Conservation (phyloP, 92 coral and sea anemone species). For the Palythoa grandiflora region DNA sequence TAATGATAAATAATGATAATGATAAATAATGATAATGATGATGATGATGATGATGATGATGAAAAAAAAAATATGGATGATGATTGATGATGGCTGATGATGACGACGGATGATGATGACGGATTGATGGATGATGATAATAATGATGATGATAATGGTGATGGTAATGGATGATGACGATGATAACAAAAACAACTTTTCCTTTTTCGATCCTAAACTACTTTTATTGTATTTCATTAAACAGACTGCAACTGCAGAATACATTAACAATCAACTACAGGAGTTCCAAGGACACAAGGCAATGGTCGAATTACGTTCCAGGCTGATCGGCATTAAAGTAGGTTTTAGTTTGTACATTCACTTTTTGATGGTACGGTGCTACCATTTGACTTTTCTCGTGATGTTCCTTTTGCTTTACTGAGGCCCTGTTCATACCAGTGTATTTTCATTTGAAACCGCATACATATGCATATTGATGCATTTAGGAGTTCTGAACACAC, state of each 20-base stretch:
- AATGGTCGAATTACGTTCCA: conserved; percentile 86
- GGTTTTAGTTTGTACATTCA: neutral
- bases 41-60: too few species aligned
- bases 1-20: too few species aligned
- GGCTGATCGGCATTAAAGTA: conserved; percentile 92
- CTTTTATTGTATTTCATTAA: neutral
- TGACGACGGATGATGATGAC: too few species aligned
- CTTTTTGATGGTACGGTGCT: neutral
- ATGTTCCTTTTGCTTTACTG: too few species aligned
- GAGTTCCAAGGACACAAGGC: conserved; percentile 89
- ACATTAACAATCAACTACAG: conserved; percentile 92
- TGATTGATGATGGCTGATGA: too few species aligned
- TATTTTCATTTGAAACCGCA: too few species aligned
- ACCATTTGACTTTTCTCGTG: neutral
- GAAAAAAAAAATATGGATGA: too few species aligned
- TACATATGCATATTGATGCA: neutral
- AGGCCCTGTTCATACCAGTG: neutral
- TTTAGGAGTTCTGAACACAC: neutral
- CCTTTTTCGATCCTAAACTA: neutral
- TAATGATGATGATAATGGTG: too few species aligned
- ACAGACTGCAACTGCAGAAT: conserved; percentile 86
- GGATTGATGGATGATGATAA: too few species aligned
- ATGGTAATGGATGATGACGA: too few species aligned
- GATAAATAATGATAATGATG: too few species aligned
- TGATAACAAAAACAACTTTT: neutral